Percentiles rank a stretch among this genome's conserved stretches.
These are phyloP conservation scores for Volucella inflata DNA, from an alignment of 2,888 invertebrate species.

Conservation along the genomic window DNA sequence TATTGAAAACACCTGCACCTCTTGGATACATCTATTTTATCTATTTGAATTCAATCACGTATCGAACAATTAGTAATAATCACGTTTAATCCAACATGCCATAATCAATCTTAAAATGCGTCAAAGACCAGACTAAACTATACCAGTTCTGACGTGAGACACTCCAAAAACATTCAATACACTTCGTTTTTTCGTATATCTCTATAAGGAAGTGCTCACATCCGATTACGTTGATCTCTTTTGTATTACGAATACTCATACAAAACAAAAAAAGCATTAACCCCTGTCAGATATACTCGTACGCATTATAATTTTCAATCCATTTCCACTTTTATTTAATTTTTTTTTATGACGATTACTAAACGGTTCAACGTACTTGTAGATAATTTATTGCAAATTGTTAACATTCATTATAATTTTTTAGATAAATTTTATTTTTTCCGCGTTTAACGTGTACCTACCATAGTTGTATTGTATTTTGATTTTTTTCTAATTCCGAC, in stretches of 20 bases:
- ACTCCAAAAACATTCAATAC: slow-evolving; percentile 10
- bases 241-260: slow-evolving; percentile 45
- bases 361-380: slow-evolving; percentile 48
- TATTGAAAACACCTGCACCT: too few relatives aligned
- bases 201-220: slow-evolving; percentile 42
- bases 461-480: background rate
- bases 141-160: slow-evolving; percentile 18
- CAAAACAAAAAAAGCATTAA: slow-evolving; percentile 20
- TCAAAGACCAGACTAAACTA: too few relatives aligned
- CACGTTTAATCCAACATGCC: too few relatives aligned
- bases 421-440: slow-evolving; percentile 12
- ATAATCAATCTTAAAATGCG: too few relatives aligned
- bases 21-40: too few relatives aligned
- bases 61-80: too few relatives aligned
- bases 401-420: slow-evolving; percentile 24
- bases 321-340: slow-evolving; percentile 52
- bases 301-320: slow-evolving; percentile 63
- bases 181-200: slow-evolving; percentile 18
- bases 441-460: background rate
- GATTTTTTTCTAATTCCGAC: slow-evolving; percentile 76
- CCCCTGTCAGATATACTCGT: background rate
- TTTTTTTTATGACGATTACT: slow-evolving; percentile 23
- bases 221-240: slow-evolving; percentile 32
- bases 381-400: slow-evolving; percentile 47
- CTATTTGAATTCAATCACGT: too few relatives aligned